Percentiles rank a stretch among this genome's conserved stretches.
These are phyloP conservation scores for Pteria penguin DNA, from an alignment of 2,888 invertebrate species.

Conservation along the genomic window DNA sequence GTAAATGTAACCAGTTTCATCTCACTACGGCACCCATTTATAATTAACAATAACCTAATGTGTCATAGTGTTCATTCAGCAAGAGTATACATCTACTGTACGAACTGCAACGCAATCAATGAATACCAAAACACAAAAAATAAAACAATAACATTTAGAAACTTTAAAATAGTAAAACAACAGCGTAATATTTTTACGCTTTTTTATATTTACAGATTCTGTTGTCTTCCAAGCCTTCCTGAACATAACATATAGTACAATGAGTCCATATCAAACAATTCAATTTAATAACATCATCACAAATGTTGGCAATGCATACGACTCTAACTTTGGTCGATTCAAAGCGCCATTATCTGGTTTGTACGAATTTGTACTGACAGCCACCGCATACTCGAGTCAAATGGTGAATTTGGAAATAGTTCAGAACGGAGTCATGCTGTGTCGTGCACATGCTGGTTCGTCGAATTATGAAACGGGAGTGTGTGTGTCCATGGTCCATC, in stretches of 20 bases:
- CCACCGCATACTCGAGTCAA: neutral
- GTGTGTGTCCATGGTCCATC: slow-evolving; percentile 24
- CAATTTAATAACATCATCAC: slow-evolving; percentile 14
- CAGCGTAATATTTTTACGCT: too few species aligned
- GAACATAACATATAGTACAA: neutral
- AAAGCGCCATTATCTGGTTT: slow-evolving; percentile 6
- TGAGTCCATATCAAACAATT: slow-evolving; percentile 27
- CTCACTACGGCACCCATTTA: too few species aligned
- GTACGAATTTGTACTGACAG: slow-evolving; percentile 22
- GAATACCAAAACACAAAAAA: too few species aligned
- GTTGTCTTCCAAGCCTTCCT: slow-evolving; percentile 26
- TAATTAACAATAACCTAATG: too few species aligned
- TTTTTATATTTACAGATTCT: too few species aligned
- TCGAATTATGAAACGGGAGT: neutral
- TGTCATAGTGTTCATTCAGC: too few species aligned
- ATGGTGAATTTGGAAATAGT: slow-evolving; percentile 22
- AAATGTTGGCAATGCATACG: slow-evolving; percentile 26
- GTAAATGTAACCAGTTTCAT: too few species aligned
- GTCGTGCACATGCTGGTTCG: slow-evolving; percentile 8
- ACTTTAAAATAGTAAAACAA: too few species aligned
- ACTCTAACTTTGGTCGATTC: slow-evolving; percentile 25
- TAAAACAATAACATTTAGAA: too few species aligned
- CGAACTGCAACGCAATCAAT: too few species aligned
- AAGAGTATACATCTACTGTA: too few species aligned
- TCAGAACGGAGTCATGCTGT: slow-evolving; percentile 11